These are phyloP conservation scores for Cyrtonyx montezumae DNA, from an alignment of 2,113 vertebrate species.

Conservation along the genomic window DNA sequence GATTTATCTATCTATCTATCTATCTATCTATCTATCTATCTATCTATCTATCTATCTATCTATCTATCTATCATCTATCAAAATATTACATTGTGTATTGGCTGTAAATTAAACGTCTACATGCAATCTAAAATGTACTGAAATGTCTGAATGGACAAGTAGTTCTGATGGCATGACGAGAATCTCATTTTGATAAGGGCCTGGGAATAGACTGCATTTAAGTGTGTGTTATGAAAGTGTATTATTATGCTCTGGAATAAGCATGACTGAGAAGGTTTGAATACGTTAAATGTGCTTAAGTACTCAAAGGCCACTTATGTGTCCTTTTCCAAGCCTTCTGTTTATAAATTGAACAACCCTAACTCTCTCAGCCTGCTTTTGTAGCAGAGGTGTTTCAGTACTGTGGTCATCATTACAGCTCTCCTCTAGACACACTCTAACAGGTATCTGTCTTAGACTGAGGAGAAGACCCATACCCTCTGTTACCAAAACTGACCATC, in stretches of 20 bases:
- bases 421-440: too few relatives aligned
- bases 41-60: background rate
- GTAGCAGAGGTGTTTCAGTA: too few relatives aligned
- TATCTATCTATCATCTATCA: background rate
- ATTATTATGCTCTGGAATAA: background rate
- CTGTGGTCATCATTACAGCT: too few relatives aligned
- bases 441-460: too few relatives aligned
- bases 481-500: too few relatives aligned
- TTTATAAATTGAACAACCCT: too few relatives aligned
- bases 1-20: background rate
- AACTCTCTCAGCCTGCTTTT: too few relatives aligned
- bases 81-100: background rate
- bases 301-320: too few relatives aligned
- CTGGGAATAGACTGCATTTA: background rate
- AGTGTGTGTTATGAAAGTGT: background rate
- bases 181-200: background rate
- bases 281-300: background rate
- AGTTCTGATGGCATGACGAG: background rate
- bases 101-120: background rate
- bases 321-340: too few relatives aligned
- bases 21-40: background rate
- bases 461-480: too few relatives aligned
- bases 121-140: background rate
- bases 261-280: background rate
- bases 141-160: background rate